Evolutionary conservation across 2,113 vertebrate species (phyloP).

Genomic region (Serinus canaria): DNA sequence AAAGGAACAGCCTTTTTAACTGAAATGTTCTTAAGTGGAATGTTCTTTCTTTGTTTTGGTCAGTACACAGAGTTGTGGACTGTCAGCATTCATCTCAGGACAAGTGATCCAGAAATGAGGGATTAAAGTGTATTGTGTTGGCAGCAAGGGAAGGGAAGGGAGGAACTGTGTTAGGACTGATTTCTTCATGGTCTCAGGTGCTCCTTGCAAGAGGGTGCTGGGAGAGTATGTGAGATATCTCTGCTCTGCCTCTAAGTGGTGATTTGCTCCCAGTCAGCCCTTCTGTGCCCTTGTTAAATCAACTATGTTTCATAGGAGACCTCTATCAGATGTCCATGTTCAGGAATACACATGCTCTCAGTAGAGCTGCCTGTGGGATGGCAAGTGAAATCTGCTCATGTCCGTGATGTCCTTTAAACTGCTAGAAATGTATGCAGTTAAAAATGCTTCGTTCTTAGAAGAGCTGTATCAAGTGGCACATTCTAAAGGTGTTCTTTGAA

Average conservation of each 20-base stretch:
- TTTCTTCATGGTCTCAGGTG: not conserved
- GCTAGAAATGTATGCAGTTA: not conserved
- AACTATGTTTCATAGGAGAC: not conserved
- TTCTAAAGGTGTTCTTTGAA: not conserved
- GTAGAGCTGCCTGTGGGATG: not conserved
- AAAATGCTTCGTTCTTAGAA: not conserved
- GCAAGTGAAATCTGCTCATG: not conserved
- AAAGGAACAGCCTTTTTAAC: not conserved
- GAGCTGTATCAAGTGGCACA: not conserved
- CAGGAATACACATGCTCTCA: not conserved
- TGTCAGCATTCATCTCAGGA: not conserved
- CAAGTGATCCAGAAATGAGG: not conserved
- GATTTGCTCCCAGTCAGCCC: not conserved
- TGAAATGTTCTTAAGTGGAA: not conserved
- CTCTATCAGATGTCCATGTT: accelerated
- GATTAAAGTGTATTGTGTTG: not conserved
- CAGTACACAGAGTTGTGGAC: not conserved
- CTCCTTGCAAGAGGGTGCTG: not conserved
- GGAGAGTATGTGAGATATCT: not conserved
- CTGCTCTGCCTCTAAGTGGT: not conserved
- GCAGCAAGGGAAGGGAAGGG: not conserved
- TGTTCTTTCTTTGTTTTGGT: not conserved
- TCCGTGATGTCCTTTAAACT: not conserved
- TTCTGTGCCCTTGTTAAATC: not conserved
- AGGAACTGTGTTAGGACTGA: not conserved